phyloP scores from a whole-genome alignment of 1,140 invertebrate genomes.

The Drosophila sucinea region DNA sequence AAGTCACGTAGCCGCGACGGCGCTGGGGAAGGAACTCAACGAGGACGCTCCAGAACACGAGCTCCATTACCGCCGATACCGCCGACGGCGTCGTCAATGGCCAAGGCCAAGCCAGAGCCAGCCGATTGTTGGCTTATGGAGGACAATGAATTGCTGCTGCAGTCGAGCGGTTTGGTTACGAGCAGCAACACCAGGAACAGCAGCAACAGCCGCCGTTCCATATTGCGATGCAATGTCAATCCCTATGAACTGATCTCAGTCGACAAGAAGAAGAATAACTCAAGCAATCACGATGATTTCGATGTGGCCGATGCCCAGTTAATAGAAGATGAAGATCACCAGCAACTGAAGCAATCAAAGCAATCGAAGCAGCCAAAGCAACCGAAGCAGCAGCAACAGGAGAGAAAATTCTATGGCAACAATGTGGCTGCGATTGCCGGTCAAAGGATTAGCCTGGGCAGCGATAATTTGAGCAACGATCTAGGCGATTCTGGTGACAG shows the following conservation, averaged over 20 bases:
- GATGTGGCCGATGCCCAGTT: constrained; percentile 75
- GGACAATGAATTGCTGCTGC: constrained; percentile 71
- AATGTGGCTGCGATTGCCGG: constrained; percentile 85
- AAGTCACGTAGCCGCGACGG: constrained; percentile 55
- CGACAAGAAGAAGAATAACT: constrained; percentile 51
- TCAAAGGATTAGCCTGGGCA: constrained; percentile 85
- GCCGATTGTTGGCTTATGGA: constrained; percentile 84
- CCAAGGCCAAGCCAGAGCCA: constrained; percentile 66
- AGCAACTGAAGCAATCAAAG: constrained; percentile 11
- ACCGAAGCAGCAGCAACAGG: constrained; percentile 17
- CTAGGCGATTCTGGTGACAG: constrained; percentile 54
- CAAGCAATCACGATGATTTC: constrained; percentile 60
- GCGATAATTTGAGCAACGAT: constrained; percentile 51
- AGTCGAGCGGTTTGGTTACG: constrained; percentile 82
- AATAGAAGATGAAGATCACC: constrained; percentile 54
- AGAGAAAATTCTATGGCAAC: constrained; percentile 75
- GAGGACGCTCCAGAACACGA: constrained; percentile 61
- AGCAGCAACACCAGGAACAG: constrained; percentile 21
- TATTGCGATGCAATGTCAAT: constrained; percentile 93
- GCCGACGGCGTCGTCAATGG: no score
- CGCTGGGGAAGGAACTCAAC: constrained; percentile 43
- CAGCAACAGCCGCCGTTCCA: constrained; percentile 85
- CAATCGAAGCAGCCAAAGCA: constrained; percentile 9
- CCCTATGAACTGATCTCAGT: constrained; percentile 90
- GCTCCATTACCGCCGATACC: constrained; percentile 29